Conservation (phyloP, 2,797 vertebrate genomes). For the Rhinogobio ventralis region DNA sequence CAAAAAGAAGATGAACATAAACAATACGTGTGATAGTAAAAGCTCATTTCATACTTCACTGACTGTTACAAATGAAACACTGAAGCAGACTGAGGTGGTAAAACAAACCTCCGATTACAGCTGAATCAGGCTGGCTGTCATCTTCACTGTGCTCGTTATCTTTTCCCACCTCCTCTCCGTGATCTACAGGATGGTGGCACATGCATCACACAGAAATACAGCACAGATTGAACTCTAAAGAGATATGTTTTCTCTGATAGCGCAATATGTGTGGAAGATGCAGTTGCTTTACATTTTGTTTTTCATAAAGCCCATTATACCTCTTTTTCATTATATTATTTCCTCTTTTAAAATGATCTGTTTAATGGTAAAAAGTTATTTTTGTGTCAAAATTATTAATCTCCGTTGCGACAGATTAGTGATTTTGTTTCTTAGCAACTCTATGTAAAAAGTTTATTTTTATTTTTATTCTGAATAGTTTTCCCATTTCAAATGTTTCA, state of each 20-base stretch:
- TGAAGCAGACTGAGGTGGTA: conserved; percentile 55
- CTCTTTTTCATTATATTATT: background rate
- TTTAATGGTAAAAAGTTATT: background rate
- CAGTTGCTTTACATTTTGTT: background rate
- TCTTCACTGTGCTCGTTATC: conserved; percentile 82
- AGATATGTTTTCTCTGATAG: background rate
- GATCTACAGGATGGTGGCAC: conserved; percentile 52
- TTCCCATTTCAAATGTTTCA: background rate
- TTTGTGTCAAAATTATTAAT: background rate
- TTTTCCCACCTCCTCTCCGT: conserved; percentile 61
- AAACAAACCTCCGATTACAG: conserved; percentile 87
- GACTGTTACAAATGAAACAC: conserved; percentile 60
- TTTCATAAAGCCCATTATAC: background rate
- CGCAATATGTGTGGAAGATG: background rate
- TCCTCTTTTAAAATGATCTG: background rate
- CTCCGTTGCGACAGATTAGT: background rate
- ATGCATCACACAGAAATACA: conserved; percentile 8
- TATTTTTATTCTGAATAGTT: background rate
- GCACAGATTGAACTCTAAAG: conserved; percentile 1
- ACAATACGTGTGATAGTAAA: conserved; percentile 48
- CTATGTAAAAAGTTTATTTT: background rate
- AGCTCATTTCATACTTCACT: conserved; percentile 64
- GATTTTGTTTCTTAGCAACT: conserved; percentile 6
- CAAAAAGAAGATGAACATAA: conserved; percentile 41
- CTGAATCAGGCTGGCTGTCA: conserved; percentile 82